Percentiles rank a stretch among this genome's conserved stretches.
phyloP scores from a whole-genome alignment of 2,113 vertebrate species.

The Chaetodon trifascialis region DNA sequence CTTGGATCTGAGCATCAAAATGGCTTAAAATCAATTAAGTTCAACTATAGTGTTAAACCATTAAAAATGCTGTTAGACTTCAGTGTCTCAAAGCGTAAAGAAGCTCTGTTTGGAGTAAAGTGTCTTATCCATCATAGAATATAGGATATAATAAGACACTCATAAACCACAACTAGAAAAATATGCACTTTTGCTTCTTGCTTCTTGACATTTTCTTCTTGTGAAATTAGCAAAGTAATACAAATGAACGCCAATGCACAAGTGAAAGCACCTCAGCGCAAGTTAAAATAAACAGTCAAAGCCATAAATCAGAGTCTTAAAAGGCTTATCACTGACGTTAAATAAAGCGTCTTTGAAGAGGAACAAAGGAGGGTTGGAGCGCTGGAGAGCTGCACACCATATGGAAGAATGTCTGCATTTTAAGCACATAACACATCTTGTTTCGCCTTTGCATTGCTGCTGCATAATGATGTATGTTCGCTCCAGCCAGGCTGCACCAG shows the following conservation, averaged over 20 bases:
- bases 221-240: neutral
- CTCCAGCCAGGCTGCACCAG: constrained; percentile 76
- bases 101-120: neutral
- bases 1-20: neutral
- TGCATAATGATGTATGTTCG: constrained; percentile 83
- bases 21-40: neutral
- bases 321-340: constrained; percentile 38
- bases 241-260: neutral
- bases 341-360: constrained; percentile 78
- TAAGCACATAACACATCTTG: constrained; percentile 76
- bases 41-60: neutral
- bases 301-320: constrained; percentile 51
- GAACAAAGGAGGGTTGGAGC: constrained; percentile 69
- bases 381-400: constrained; percentile 55
- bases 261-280: neutral
- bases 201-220: neutral
- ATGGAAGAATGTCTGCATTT: constrained; percentile 76
- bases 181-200: neutral
- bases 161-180: neutral
- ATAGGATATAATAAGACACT: too few species aligned
- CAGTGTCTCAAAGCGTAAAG: neutral
- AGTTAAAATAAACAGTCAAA: constrained; percentile 38
- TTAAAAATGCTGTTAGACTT: neutral
- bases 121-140: neutral
- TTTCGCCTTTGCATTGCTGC: constrained; percentile 76